Percentiles rank a stretch among this genome's conserved stretches.
Conservation (phyloP, 2,888 invertebrate genomes). For the Pristionchus exspectatus region DNA sequence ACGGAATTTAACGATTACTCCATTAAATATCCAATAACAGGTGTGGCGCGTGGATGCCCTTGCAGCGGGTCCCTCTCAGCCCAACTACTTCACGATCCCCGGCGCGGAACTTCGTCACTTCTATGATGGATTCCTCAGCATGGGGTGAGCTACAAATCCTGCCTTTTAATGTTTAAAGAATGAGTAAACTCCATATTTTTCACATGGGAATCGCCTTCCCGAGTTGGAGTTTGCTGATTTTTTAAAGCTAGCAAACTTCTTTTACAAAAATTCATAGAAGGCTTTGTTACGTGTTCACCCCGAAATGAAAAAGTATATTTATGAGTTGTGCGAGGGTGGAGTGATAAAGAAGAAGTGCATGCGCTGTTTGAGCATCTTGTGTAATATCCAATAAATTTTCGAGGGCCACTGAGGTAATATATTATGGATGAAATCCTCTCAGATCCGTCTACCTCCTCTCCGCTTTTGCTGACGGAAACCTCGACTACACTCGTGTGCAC, state of each 20-base stretch:
- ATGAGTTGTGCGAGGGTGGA: not conserved
- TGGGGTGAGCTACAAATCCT: slow-evolving; percentile 63
- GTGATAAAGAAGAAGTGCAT: not conserved
- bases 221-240: too few relatives aligned
- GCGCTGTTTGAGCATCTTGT: not conserved
- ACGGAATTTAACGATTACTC: not conserved
- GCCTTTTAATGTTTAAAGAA: too few relatives aligned
- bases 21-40: slow-evolving; percentile 37
- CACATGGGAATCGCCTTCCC: too few relatives aligned
- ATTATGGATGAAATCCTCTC: not conserved
- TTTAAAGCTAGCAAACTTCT: too few relatives aligned
- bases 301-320: too few relatives aligned
- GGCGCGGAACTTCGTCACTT: slow-evolving; percentile 76
- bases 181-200: too few relatives aligned
- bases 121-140: slow-evolving; percentile 76
- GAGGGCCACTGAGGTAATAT: too few relatives aligned
- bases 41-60: slow-evolving; percentile 68
- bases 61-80: slow-evolving; percentile 66
- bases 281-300: too few relatives aligned
- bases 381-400: not conserved
- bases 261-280: too few relatives aligned
- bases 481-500: slow-evolving; percentile 76
- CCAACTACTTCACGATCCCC: slow-evolving; percentile 70
- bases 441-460: slow-evolving; percentile 77
- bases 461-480: slow-evolving; percentile 74